Evolutionary conservation across 2,888 invertebrate species (phyloP).

Genomic region (Prosopocoilus inquinatus): DNA sequence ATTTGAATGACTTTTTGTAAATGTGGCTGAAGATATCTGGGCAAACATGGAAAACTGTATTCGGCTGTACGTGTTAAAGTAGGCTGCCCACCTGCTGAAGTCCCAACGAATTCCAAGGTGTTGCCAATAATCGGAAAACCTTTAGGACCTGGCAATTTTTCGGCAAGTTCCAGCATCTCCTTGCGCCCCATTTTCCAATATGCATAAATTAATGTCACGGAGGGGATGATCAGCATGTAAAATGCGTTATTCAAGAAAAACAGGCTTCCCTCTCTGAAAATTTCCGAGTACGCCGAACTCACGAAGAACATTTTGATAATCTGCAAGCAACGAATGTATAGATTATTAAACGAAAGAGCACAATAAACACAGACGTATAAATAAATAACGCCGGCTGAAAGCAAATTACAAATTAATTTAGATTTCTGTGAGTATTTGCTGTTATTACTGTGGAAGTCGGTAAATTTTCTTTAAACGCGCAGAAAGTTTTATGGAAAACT

Average conservation of each 20-base stretch:
- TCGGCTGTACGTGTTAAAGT: not conserved
- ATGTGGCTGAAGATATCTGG: slow-evolving; percentile 72
- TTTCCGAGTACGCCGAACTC: too few relatives aligned
- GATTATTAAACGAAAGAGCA: too few relatives aligned
- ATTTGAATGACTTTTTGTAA: slow-evolving; percentile 56
- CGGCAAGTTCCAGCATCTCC: slow-evolving; percentile 68
- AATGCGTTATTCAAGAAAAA: slow-evolving; percentile 65
- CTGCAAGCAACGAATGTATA: too few relatives aligned
- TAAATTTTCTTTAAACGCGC: too few relatives aligned
- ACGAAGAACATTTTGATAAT: too few relatives aligned
- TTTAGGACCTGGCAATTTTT: slow-evolving; percentile 69
- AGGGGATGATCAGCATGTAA: slow-evolving; percentile 68
- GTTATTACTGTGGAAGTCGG: too few relatives aligned
- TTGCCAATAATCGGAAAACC: slow-evolving; percentile 75
- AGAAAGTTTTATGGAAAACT: too few relatives aligned
- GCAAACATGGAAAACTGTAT: slow-evolving; percentile 25
- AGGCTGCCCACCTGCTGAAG: slow-evolving; percentile 61
- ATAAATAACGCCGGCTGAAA: too few relatives aligned
- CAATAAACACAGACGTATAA: too few relatives aligned
- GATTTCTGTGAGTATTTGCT: too few relatives aligned
- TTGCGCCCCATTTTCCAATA: slow-evolving; percentile 77
- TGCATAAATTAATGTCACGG: slow-evolving; percentile 66
- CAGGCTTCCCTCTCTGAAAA: too few relatives aligned
- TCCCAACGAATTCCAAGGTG: slow-evolving; percentile 70
- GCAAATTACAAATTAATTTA: too few relatives aligned